Conservation (phyloP, 2,113 vertebrate genomes). For the Brachirus orientalis region DNA sequence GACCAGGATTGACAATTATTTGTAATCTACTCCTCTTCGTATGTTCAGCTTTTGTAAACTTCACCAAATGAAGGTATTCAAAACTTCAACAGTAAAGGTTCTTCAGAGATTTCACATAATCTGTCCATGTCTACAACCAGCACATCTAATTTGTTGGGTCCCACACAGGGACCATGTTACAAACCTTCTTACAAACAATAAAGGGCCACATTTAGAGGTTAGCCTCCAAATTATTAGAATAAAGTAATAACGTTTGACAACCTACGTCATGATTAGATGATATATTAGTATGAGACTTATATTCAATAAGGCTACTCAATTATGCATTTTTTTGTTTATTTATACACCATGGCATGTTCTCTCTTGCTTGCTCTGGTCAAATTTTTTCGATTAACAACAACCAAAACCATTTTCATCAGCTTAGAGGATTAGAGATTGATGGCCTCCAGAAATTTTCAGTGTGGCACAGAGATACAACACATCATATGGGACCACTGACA, state of each 20-base stretch:
- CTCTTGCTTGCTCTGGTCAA: conserved; percentile 3
- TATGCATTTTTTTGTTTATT: background rate
- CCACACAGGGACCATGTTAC: background rate
- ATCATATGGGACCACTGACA: no score
- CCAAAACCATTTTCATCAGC: conserved; percentile 1
- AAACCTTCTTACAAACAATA: conserved; percentile 26
- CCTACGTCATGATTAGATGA: no score
- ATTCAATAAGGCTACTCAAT: no score
- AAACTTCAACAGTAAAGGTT: background rate
- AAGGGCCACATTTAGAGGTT: conserved; percentile 2
- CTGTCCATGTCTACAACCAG: conserved; percentile 24
- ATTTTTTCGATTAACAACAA: no score
- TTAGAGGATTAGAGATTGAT: conserved; percentile 22
- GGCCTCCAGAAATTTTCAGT: conserved; percentile 43
- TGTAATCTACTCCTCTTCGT: conserved; percentile 9
- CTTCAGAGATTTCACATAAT: conserved; percentile 21
- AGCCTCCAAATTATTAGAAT: background rate
- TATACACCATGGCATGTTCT: background rate
- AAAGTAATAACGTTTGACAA: no score
- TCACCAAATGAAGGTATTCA: no score
- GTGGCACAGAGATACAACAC: no score
- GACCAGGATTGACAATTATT: conserved; percentile 44
- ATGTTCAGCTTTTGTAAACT: no score
- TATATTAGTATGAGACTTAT: no score
- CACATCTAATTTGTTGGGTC: conserved; percentile 2